Conservation (phyloP, 2,888 invertebrate species). For the Cyrtodaria siliqua region DNA sequence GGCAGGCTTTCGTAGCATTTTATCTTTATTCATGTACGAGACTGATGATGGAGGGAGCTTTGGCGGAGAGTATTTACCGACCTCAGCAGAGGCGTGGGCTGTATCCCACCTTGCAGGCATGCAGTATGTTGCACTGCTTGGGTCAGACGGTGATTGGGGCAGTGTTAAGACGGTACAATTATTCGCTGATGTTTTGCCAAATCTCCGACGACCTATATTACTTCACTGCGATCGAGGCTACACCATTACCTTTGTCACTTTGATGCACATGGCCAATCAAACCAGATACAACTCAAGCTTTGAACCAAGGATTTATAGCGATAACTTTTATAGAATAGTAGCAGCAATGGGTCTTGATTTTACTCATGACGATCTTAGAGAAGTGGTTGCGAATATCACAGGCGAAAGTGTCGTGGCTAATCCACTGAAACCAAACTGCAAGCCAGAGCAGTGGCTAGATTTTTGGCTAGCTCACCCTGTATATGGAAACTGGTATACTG, state of each 20-base stretch:
- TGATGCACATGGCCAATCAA: conserved; percentile 75
- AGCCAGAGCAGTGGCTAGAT: conserved; percentile 75
- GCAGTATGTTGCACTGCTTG: conserved; percentile 71
- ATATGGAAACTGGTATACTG: conserved; percentile 75
- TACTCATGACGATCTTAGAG: conserved; percentile 66
- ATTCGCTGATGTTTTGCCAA: conserved; percentile 56
- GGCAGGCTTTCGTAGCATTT: conserved; percentile 77
- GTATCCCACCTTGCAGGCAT: conserved; percentile 67
- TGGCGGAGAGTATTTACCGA: conserved; percentile 75
- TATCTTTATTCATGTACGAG: conserved; percentile 73
- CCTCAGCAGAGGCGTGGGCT: conserved; percentile 66
- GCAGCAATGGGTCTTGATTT: conserved; percentile 78
- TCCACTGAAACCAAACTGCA: conserved; percentile 67
- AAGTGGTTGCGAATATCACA: conserved; percentile 72
- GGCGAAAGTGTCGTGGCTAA: conserved; percentile 70
- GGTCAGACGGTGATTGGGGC: conserved; percentile 72
- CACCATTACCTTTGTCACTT: conserved; percentile 72
- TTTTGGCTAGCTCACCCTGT: conserved; percentile 80
- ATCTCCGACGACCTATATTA: conserved; percentile 64
- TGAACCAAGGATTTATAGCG: conserved; percentile 70
- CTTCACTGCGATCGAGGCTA: conserved; percentile 73
- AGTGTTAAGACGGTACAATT: conserved; percentile 73
- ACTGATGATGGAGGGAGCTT: conserved; percentile 61
- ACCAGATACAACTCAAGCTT: conserved; percentile 67
- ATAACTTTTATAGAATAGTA: conserved; percentile 72